These are phyloP conservation scores for Phymorhynchus buccinoides DNA, from an alignment of 1,140 invertebrate species.

Conservation along the genomic window DNA sequence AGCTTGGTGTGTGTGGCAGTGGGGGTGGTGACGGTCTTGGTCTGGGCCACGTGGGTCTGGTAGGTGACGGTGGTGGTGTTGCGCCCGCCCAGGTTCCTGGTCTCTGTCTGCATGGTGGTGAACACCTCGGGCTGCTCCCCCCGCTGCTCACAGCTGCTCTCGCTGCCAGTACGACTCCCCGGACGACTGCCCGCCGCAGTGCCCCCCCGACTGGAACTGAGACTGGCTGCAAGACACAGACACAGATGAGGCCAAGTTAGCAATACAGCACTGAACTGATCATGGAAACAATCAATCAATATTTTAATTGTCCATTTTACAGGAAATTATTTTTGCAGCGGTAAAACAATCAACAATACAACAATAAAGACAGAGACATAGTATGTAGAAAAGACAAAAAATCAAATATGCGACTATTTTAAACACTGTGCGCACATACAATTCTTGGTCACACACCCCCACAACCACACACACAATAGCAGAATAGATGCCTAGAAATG, in stretches of 20 bases:
- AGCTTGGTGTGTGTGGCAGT: constrained; percentile 47
- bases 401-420: no score
- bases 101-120: constrained; percentile 67
- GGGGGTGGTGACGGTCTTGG: constrained; percentile 54
- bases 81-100: constrained; percentile 62
- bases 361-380: no score
- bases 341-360: no score
- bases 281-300: not conserved
- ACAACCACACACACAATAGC: no score
- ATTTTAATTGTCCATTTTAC: no score
- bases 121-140: constrained; percentile 71
- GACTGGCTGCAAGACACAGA: constrained; percentile 53
- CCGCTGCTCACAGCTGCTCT: constrained; percentile 84
- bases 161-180: constrained; percentile 93
- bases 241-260: no score
- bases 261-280: no score
- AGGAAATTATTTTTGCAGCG: no score
- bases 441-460: no score
- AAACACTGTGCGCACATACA: no score
- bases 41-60: constrained; percentile 66
- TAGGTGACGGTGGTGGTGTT: constrained; percentile 68
- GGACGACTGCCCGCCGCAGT: constrained; percentile 80
- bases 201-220: constrained; percentile 66
- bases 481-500: no score
- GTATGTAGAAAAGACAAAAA: no score